Base-by-base conservation (phyloP, 2,797 vertebrate species). In the Amazonetta brasiliensis region DNA sequence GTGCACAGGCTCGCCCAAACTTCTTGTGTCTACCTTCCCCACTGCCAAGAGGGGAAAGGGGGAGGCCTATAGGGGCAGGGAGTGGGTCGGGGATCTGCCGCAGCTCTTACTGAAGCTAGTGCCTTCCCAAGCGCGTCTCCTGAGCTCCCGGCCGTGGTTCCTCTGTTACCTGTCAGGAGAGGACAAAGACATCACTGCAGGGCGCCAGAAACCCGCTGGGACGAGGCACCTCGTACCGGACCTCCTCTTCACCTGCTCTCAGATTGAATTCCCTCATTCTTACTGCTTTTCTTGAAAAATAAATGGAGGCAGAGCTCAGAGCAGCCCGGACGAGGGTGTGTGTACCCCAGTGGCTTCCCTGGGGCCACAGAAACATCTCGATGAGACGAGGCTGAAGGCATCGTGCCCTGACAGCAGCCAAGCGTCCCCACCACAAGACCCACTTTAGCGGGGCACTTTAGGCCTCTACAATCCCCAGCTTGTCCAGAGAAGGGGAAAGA, bases 101-200 rank as follows among this genome's bases (percentile, higher is more conserved):
- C 50, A 85, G 15, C 19, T 33, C 99, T 99, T 97, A 99, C 99
- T 94, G 99, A 99, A 92, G 99, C 99, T 96, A 99, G 98, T 76
- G 99, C 99, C 98, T 99, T 99, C 89, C 99, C 99, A 37, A 99
- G 99, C 59, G 99, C 99, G 12, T 99, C 99, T 95, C 99, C 99
- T 5, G 99, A 99, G 98, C 99, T 99, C 96, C 99, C 98, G 30
- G 99, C 98, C 23, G 99, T 98, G 90, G 98, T 99, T 97, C 98
- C 98, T 97, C 99, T 98, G 97, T 98, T 99, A 89, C 99, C 99
- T 99, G 97, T 44, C n/a, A 12, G 68, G 84, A 74, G 26, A 95
- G 50, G 75, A 79, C 74, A 60, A 13, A 33, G 63, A 23, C 11
- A 4, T 77, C 71, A 66, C 30, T 41, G 56, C 26, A 12, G 19